A percentile compares a stretch with the other conserved stretches of the same genome.
Conservation (phyloP, 1,140 invertebrate genomes). For the Scaptodrosophila lebanonensis region DNA sequence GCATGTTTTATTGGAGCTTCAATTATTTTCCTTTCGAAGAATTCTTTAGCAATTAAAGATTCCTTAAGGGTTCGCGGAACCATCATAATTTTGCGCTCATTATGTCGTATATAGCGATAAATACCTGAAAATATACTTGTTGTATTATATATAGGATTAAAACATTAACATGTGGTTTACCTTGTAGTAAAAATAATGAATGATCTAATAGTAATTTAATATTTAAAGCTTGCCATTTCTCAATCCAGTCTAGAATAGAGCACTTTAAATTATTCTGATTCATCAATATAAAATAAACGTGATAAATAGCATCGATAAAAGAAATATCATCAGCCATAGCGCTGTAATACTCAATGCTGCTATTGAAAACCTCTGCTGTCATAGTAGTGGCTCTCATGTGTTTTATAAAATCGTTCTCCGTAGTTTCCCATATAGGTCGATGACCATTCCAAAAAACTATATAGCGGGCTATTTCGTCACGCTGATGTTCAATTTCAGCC, state of each 20-base stretch:
- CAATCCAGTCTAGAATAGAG: constrained; percentile 85
- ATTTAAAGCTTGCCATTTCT: constrained; percentile 87
- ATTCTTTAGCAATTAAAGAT: constrained; percentile 31
- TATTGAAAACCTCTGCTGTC: constrained; percentile 85
- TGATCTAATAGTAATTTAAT: constrained; percentile 83
- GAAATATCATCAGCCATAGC: constrained; percentile 86
- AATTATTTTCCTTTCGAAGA: constrained; percentile 37
- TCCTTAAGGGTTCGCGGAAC: constrained; percentile 47
- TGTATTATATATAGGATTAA: neutral
- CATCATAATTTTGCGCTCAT: constrained; percentile 36
- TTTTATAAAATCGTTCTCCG: constrained; percentile 86
- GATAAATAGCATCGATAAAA: constrained; percentile 84
- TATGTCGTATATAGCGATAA: constrained; percentile 49
- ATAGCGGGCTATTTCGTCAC: constrained; percentile 81
- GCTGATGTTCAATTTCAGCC: constrained; percentile 80
- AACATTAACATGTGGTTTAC: constrained; percentile 22
- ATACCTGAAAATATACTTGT: constrained; percentile 22
- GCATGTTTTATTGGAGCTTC: constrained; percentile 43
- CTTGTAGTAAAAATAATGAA: constrained; percentile 77
- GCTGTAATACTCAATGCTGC: constrained; percentile 86
- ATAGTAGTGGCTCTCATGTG: constrained; percentile 85
- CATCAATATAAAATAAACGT: constrained; percentile 87
- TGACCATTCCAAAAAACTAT: constrained; percentile 87
- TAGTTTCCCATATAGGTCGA: constrained; percentile 87
- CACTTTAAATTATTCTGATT: constrained; percentile 86